A percentile compares a stretch with the other conserved stretches of the same genome.
Conservation (phyloP, 2,888 invertebrate genomes). For the Leptarthrus brevirostris region DNA sequence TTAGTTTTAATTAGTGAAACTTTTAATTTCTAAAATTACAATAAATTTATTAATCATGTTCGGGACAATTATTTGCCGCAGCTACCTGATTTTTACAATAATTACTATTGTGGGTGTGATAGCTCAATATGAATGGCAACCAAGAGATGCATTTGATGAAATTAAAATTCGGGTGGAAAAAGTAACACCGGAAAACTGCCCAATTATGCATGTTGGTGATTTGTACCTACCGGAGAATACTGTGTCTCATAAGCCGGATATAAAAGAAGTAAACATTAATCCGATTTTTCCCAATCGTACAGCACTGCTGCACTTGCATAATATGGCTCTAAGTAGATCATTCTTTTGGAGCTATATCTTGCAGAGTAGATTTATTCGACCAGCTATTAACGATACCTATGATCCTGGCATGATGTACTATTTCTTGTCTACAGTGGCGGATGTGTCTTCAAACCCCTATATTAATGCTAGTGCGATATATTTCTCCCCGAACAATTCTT, state of each 20-base stretch:
- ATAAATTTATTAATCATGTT: constrained; percentile 56
- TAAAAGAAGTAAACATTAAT: constrained; percentile 93
- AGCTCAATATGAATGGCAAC: constrained; percentile 93
- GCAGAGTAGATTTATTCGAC: constrained; percentile 89
- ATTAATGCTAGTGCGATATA: constrained; percentile 94
- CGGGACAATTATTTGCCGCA: constrained; percentile 63
- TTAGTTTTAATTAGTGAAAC: too few species aligned
- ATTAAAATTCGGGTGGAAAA: constrained; percentile 85
- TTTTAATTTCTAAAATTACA: too few species aligned
- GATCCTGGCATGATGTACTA: constrained; percentile 99
- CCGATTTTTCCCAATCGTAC: constrained; percentile 95
- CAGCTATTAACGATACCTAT: constrained; percentile 90
- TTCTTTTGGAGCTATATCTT: constrained; percentile 96
- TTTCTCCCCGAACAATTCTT: constrained; percentile 93
- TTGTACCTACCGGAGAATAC: constrained; percentile 85
- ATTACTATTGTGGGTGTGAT: constrained; percentile 73
- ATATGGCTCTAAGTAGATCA: constrained; percentile 94
- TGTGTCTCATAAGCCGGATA: constrained; percentile 91
- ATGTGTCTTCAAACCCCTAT: constrained; percentile 91
- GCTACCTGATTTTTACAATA: constrained; percentile 62
- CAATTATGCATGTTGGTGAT: constrained; percentile 85
- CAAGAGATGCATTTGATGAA: constrained; percentile 89
- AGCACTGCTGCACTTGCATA: constrained; percentile 90
- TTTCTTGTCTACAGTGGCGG: constrained; percentile 93
- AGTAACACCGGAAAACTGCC: constrained; percentile 89